Evolutionary conservation across 35 echinoderm and acorn worm species (phyloP).

Genomic region (Ptychodera flava): DNA sequence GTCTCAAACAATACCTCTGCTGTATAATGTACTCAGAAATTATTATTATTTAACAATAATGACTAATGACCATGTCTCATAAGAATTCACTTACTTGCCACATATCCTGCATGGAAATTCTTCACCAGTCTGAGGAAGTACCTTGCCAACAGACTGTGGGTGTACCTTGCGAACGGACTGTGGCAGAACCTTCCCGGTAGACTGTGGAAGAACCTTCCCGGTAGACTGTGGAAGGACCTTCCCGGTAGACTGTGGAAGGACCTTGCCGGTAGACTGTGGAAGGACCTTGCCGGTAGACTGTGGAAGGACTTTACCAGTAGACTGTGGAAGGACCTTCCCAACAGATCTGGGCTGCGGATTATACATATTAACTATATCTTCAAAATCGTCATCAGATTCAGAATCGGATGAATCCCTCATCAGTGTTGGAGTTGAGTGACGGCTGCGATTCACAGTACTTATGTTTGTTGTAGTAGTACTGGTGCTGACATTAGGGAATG

Average conservation of each 20-base stretch:
- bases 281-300: slow-evolving; percentile 37
- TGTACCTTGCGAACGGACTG: neutral
- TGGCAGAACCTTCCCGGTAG: neutral
- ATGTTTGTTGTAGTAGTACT: slow-evolving; percentile 55
- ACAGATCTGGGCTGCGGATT: slow-evolving; percentile 10
- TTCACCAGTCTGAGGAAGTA: no score
- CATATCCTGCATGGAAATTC: slow-evolving; percentile 75
- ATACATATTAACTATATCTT: neutral
- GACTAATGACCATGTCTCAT: no score
- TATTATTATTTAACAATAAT: no score
- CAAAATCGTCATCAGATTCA: neutral
- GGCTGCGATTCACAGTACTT: slow-evolving; percentile 2
- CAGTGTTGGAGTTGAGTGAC: slow-evolving; percentile 2
- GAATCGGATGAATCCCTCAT: neutral
- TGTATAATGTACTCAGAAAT: no score
- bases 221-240: neutral
- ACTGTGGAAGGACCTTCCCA: slow-evolving; percentile 17
- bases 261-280: slow-evolving; percentile 24
- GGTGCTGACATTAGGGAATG: neutral
- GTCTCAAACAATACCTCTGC: no score
- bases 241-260: neutral
- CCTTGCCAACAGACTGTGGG: slow-evolving; percentile 12
- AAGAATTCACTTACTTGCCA: slow-evolving; percentile 88
- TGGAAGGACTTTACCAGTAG: slow-evolving; percentile 22
- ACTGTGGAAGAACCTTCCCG: slow-evolving; percentile 5